These are phyloP conservation scores for Lagenorhynchus albirostris DNA, from an alignment of 2,113 vertebrate species.

Conservation along the genomic window DNA sequence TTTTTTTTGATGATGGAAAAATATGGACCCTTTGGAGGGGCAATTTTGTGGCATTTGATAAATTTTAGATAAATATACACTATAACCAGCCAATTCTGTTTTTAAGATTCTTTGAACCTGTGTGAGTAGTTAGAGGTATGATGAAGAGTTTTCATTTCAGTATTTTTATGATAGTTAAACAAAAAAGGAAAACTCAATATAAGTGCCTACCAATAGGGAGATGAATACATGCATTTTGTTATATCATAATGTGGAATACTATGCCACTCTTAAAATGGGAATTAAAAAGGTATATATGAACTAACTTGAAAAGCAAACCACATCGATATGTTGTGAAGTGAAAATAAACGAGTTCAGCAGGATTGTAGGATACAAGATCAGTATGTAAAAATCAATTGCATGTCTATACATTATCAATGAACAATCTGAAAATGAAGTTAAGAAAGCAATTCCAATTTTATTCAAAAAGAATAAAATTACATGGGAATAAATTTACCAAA, in stretches of 20 bases:
- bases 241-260: not conserved
- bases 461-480: too few relatives aligned
- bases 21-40: not conserved
- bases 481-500: too few relatives aligned
- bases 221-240: not conserved
- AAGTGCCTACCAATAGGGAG: not conserved
- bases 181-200: not conserved
- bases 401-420: not conserved
- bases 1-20: not conserved
- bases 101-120: not conserved
- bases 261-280: not conserved
- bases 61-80: not conserved
- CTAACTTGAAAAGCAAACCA: not conserved
- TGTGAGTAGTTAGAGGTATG: not conserved
- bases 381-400: not conserved
- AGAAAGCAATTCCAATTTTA: too few relatives aligned
- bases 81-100: not conserved
- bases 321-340: not conserved
- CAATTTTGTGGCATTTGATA: not conserved
- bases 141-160: not conserved
- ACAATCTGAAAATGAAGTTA: not conserved
- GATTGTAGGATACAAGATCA: not conserved
- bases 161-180: not conserved
- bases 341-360: not conserved
- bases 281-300: not conserved